Base-by-base conservation (phyloP, 2,797 vertebrate genomes). In the Periparus ater region DNA sequence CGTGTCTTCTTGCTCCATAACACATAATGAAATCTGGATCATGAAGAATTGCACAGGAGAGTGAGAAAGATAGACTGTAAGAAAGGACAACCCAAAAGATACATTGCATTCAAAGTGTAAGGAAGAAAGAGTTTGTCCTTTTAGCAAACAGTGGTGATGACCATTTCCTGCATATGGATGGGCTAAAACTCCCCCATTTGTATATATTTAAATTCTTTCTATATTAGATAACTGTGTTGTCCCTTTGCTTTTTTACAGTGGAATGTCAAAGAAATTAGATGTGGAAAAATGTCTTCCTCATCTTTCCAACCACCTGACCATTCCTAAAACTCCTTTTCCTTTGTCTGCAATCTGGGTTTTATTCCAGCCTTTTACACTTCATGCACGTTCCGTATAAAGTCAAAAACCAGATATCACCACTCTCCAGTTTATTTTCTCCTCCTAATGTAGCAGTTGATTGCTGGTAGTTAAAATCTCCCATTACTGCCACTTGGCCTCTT, bases 381-480 rank as follows among this genome's bases (percentile, higher is more conserved):
- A 45, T 81, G 42, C 9, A n/a, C 76, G 86, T 79, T 79, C 63
- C 54, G 13, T 57, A n/a, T 44, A 75, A 94, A 95, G 62, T 76
- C 0, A 86, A 86, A 91, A 85, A 75, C 1, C 18, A 61, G 38
- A 79, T n/a, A 38, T 51, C 34, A 82, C 40, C 48, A 89, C 58
- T 27, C 12, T n/a, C 38, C 45, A 42, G 55, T 83, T 74, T 85
- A 63, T 93, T 96, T 97, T 74, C 53, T 88, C 42, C 48, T 84
- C 30, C 60, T 94, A 88, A 95, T 45, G 44, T 26, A 54, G 27
- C 82, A 63, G 25, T 77, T 91, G 88, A 85, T 80, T 50, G 21
- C 80, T 79, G 50, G 47, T 70, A 42, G 55, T 93, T 94, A 91
- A 95, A 89, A 72, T 89, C 79, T 91, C 63, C 34, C 9, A 13